Base-by-base conservation (phyloP, 2,888 invertebrate species). In the Lithosia quadra region DNA sequence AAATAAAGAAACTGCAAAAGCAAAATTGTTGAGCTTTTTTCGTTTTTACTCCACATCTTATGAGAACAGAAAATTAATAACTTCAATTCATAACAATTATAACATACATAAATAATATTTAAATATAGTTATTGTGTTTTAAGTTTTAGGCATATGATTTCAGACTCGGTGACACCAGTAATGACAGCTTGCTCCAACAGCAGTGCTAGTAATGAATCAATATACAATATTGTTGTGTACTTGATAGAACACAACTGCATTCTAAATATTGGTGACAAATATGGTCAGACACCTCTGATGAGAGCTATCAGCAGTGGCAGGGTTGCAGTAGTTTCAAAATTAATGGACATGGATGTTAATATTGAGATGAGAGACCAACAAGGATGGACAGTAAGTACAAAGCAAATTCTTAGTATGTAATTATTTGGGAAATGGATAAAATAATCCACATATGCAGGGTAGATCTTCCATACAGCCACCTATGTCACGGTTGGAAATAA, bases 131-230 rank as follows among this genome's bases (percentile, higher is more conserved):
- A 0, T 3, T 0, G 10, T 22, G 10, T 13, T 60, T 0, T 34
- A 34, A 34, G n/a, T 22, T 9, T 39, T 36, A 28, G n/a, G 22
- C 11, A 18, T n/a, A 13, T 21, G 15, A 0, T 89, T 92, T 55
- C 88, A 96, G 97, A 96, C 89, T 95, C 95, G n/a, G 93, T 94
- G 65, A 96, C 96, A 55, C 95, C 96, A 33, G 86, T 97, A 65
- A 96, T 97, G 96, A 95, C 95, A 73, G 94, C 95, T 36, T 96
- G 96, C 80, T 93, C 95, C n/a, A 96, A 96, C 79, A 93, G 90
- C 78, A 95, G 95, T 72, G 90, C 90, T n/a, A 90, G 87, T 72
- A 88, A 88, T 64, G 90, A 91, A n/a, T 84, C 89, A 5, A 89
- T 95, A 64, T 88, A 91, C 63, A 88, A 91, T 72, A 95, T 96